Percentiles rank a stretch among this genome's conserved stretches.
Conservation (phyloP, 2,888 invertebrate species). For the Eulithis prunata region DNA sequence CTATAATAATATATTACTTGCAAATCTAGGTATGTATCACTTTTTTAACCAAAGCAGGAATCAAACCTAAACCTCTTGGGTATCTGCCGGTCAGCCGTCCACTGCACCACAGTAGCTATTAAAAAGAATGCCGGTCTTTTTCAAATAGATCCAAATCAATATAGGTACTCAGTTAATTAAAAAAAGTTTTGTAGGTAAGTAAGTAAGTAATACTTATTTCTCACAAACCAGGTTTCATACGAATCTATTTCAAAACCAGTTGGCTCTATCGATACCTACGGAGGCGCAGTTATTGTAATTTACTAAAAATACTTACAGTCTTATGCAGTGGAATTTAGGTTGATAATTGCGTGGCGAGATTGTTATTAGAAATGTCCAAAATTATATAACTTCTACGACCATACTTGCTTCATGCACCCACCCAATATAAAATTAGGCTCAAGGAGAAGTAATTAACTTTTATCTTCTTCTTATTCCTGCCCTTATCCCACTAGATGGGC, state of each 20-base stretch:
- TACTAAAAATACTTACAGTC: constrained; percentile 14
- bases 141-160: constrained; percentile 7
- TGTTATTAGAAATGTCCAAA: constrained; percentile 34
- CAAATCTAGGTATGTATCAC: no score
- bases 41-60: background rate
- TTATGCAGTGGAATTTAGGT: constrained; percentile 19
- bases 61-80: background rate
- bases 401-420: constrained; percentile 38
- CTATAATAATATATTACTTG: no score
- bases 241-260: constrained; percentile 44
- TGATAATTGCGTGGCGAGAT: constrained; percentile 5
- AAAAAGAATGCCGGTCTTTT: background rate
- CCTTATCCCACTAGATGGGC: no score
- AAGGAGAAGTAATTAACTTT: constrained; percentile 7
- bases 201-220: constrained; percentile 35
- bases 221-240: constrained; percentile 41
- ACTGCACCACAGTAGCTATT: background rate
- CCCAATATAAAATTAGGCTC: constrained; percentile 22
- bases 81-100: background rate
- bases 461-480: no score
- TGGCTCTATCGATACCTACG: constrained; percentile 39
- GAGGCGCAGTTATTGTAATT: constrained; percentile 28
- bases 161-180: constrained; percentile 32
- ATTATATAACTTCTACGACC: constrained; percentile 41
- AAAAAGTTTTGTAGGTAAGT: constrained; percentile 31